Base-by-base conservation (phyloP, 1,140 invertebrate genomes). In the Drosophila setifemur region DNA sequence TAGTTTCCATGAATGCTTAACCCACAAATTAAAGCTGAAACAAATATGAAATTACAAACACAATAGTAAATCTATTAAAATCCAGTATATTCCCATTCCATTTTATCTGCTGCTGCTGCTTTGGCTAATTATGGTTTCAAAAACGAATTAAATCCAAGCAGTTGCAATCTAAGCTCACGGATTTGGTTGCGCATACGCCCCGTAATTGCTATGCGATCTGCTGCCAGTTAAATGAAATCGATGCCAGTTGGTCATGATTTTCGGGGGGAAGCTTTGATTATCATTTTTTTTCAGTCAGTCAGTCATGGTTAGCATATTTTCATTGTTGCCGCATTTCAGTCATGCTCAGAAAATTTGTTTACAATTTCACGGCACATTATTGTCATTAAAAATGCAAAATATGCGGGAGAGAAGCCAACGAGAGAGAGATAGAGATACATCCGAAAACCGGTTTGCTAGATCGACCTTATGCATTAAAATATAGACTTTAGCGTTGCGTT, bases 311-410 rank as follows among this genome's bases (percentile, higher is more conserved):
- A 63, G 58, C 28, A 61, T 42, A 53, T 44, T 72, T 54, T 60
- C 25, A 70, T 53, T 68, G 44, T 69, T 25, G 26, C 64, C 23
- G 25, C 53, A 60, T 73, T 68, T 57, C 54, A 66, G 57, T 52
- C 57, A 69, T 37, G 57, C 44, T 60, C 26, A 31, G 47, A 63
- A 53, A 71, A 63, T 70, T 60, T 86, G 74, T 75, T 75, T 79
- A 85, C 79, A 85, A 85, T 85, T 85, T 85, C 79, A 85, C 79
- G 81, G 79, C 75, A 49, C 58, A 83, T 83, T 71, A 66, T 70
- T 66, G 58, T 79, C 74, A 78, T 85, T 85, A 85, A 69, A 77
- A 86, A 85, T 85, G 71, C 79, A 85, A 83, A n/a, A 85, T 85
- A 63, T 67, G 42, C 57, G 39, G 37, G 45, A 74, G 60, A 60